phyloP scores from a whole-genome alignment of 2,113 vertebrate species.

The Calypte anna region DNA sequence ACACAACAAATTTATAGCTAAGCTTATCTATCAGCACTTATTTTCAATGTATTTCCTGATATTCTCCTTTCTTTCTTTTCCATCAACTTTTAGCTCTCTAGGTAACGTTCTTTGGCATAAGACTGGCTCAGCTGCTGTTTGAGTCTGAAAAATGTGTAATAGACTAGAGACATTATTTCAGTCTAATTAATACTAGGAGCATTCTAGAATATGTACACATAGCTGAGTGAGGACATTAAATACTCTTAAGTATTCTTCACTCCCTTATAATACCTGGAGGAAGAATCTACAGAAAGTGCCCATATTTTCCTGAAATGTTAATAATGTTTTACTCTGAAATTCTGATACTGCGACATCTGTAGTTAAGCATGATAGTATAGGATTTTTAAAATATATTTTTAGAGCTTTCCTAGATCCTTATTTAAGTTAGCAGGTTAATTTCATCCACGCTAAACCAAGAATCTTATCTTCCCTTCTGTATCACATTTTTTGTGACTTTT shows the following conservation, averaged over 20 bases:
- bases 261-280: background rate
- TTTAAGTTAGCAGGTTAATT: background rate
- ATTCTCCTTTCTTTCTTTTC: background rate
- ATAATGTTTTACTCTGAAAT: background rate
- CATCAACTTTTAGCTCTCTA: background rate
- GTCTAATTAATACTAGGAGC: background rate
- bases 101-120: background rate
- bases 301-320: background rate
- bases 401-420: background rate
- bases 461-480: background rate
- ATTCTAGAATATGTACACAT: background rate
- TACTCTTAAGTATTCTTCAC: background rate
- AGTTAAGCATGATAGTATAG: background rate
- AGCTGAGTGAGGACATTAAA: background rate
- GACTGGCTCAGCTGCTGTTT: background rate
- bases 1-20: fast-evolving
- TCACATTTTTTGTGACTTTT: background rate
- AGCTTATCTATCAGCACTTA: background rate
- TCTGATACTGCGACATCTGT: background rate
- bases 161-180: background rate
- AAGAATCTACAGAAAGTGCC: background rate
- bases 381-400: background rate
- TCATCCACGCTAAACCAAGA: background rate
- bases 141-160: background rate
- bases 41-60: background rate